Evolutionary conservation across 2,888 invertebrate species (phyloP).

Genomic region (Rotaria magnacalcarata): DNA sequence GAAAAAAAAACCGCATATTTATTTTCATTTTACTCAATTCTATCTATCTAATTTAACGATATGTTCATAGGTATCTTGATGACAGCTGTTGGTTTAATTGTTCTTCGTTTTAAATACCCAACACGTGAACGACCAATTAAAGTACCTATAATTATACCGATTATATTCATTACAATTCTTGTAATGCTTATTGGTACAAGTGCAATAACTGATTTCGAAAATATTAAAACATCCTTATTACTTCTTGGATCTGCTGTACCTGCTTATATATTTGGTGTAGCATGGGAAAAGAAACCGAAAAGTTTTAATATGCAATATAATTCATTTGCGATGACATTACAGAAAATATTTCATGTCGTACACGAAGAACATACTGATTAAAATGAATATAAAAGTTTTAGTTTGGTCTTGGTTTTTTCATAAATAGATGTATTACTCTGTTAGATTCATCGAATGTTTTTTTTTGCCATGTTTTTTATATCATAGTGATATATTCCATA

Average conservation of each 20-base stretch:
- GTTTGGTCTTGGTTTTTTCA: slow-evolving; percentile 47
- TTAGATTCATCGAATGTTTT: background rate
- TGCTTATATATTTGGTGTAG: slow-evolving; percentile 74
- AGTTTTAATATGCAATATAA: slow-evolving; percentile 19
- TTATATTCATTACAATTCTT: background rate
- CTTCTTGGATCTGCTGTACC: slow-evolving; percentile 70
- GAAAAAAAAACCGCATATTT: too few species aligned
- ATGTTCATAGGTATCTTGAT: background rate
- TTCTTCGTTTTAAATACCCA: slow-evolving; percentile 10
- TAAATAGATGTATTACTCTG: background rate
- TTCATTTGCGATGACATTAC: slow-evolving; percentile 50
- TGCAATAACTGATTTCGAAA: background rate
- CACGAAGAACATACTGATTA: slow-evolving; percentile 49
- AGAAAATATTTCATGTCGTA: slow-evolving; percentile 54
- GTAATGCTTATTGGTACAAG: background rate
- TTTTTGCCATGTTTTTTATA: background rate
- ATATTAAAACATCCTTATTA: slow-evolving; percentile 48
- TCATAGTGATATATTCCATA: background rate
- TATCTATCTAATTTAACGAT: background rate
- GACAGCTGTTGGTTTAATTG: background rate
- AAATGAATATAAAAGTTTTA: slow-evolving; percentile 48
- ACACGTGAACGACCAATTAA: background rate
- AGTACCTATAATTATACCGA: background rate
- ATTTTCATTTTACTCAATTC: background rate
- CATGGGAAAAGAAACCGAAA: slow-evolving; percentile 69